These are phyloP conservation scores for Lepus oiostolus DNA, from an alignment of 2,797 vertebrate species.

Conservation along the genomic window DNA sequence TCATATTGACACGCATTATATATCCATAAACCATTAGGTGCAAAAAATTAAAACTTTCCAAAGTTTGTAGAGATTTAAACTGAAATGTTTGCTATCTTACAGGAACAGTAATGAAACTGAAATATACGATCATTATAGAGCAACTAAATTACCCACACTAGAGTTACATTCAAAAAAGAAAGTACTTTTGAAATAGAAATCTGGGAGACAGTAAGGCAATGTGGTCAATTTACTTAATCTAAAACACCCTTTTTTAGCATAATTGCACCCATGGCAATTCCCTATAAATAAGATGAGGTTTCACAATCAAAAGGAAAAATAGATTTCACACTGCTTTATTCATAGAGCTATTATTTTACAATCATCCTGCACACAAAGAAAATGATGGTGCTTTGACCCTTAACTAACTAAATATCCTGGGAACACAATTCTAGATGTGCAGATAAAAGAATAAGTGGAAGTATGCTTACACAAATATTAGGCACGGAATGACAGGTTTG, in stretches of 20 bases:
- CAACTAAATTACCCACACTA: constrained; percentile 8
- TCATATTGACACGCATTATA: background rate
- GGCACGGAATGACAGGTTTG: background rate
- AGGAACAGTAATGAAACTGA: constrained; percentile 47
- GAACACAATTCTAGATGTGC: background rate
- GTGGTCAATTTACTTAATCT: constrained; percentile 42
- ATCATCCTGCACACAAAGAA: background rate
- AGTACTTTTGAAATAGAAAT: constrained; percentile 58
- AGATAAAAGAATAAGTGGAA: background rate
- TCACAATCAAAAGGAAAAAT: constrained; percentile 45
- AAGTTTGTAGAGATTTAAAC: constrained; percentile 1
- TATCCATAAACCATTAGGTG: background rate
- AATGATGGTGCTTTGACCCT: background rate
- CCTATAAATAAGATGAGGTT: constrained; percentile 38
- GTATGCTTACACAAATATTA: background rate
- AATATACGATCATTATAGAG: constrained; percentile 26
- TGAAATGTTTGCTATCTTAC: constrained; percentile 1
- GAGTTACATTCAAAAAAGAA: constrained; percentile 42
- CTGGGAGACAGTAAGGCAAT: background rate
- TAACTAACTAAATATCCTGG: background rate
- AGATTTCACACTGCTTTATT: constrained; percentile 37
- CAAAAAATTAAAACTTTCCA: background rate
- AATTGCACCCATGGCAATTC: constrained; percentile 15
- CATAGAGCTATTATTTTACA: constrained; percentile 57
- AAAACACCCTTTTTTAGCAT: constrained; percentile 25